These are phyloP conservation scores for Tauraco hartlaubi DNA, from an alignment of 2,797 vertebrate species.

Conservation along the genomic window DNA sequence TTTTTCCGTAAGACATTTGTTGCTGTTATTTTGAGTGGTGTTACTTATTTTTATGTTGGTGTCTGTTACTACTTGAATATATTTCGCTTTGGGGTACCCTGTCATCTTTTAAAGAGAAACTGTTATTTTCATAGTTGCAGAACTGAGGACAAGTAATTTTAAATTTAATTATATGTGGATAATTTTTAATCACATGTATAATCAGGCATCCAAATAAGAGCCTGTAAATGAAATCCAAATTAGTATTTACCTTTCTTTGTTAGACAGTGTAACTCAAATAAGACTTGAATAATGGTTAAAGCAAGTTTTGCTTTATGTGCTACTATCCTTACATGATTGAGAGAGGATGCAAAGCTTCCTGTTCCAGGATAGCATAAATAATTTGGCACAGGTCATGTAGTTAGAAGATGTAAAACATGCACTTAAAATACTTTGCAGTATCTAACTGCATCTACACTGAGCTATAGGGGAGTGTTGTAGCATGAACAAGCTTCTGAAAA, in stretches of 20 bases:
- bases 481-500: neutral
- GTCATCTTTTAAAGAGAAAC: neutral
- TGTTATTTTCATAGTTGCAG: neutral
- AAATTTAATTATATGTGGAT: neutral
- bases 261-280: neutral
- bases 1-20: neutral
- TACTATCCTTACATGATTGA: neutral
- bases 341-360: neutral
- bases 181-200: neutral
- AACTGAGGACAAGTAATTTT: neutral
- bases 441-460: neutral
- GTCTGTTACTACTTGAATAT: neutral
- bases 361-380: neutral
- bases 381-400: neutral
- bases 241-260: neutral
- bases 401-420: neutral
- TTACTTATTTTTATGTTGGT: neutral
- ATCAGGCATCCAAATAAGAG: neutral
- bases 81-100: neutral
- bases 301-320: neutral
- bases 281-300: neutral
- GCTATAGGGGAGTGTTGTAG: neutral
- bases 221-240: neutral
- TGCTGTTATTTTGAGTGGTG: neutral
- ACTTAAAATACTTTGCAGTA: neutral